Percentiles rank a stretch among this genome's conserved stretches.
These are phyloP conservation scores for Lota lota DNA, from an alignment of 2,113 vertebrate genomes.

Conservation along the genomic window DNA sequence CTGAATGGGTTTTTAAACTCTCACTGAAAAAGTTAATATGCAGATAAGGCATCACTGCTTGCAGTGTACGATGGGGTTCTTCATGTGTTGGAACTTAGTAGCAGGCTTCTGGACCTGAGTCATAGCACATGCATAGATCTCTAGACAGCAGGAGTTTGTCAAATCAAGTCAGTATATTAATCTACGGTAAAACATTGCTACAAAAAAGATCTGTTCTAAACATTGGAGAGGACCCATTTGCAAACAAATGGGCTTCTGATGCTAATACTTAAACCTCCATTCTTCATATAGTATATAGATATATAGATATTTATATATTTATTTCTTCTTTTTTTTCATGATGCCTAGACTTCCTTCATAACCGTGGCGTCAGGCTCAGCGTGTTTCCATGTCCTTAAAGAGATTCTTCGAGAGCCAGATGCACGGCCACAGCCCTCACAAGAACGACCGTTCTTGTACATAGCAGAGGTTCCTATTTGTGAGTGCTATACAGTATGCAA, in stretches of 20 bases:
- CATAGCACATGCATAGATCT: conserved; percentile 84
- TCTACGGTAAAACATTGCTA: conserved; percentile 74
- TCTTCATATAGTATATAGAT: conserved; percentile 25
- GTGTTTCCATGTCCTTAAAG: conserved; percentile 50
- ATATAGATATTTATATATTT: conserved; percentile 24
- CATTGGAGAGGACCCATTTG: conserved; percentile 40
- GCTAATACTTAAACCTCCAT: conserved; percentile 57
- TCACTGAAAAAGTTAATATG: conserved; percentile 74
- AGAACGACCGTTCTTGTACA: conserved; percentile 43
- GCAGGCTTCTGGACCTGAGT: conserved; percentile 88
- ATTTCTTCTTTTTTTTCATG: conserved; percentile 28
- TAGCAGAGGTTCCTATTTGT: conserved; percentile 60
- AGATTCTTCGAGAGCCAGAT: conserved; percentile 55
- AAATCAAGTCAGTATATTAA: conserved; percentile 77
- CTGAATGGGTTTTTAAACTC: conserved; percentile 78
- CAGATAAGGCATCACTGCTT: conserved; percentile 98
- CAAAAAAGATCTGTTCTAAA: conserved; percentile 71
- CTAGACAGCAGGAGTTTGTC: conserved; percentile 79
- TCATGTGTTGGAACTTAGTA: conserved; percentile 83
- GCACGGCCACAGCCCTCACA: conserved; percentile 60
- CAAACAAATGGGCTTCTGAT: conserved; percentile 41
- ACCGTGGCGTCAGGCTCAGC: conserved; percentile 36
- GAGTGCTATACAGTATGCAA: conserved; percentile 53
- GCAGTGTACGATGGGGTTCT: conserved; percentile 84
- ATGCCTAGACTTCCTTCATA: conserved; percentile 43